Percentiles rank a stretch among this genome's conserved stretches.
These are phyloP conservation scores for Globodera ellingtonae DNA, from an alignment of 1,140 invertebrate species.

Conservation along the genomic window DNA sequence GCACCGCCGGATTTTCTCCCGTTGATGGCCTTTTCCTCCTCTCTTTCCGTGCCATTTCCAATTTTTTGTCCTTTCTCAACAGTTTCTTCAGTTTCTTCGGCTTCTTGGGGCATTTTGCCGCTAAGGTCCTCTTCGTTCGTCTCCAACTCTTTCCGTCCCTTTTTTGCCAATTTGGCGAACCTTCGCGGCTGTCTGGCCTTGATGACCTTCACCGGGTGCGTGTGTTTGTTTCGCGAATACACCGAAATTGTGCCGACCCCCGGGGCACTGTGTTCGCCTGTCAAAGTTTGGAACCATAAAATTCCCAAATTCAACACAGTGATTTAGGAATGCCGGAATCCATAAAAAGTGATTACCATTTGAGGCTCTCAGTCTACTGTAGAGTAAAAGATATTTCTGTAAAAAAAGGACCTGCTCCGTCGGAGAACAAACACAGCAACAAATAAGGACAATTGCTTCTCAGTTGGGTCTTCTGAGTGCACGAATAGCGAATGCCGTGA, in stretches of 20 bases:
- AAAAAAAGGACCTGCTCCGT: background rate
- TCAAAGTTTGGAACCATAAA: background rate
- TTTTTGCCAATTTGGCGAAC: background rate
- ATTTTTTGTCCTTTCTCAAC: background rate
- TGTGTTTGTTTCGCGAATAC: constrained; percentile 9
- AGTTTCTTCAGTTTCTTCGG: background rate
- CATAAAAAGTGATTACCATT: too few relatives aligned
- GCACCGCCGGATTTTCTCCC: too few relatives aligned
- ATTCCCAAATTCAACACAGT: background rate
- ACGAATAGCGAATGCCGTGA: constrained; percentile 25
- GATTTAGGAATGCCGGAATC: too few relatives aligned
- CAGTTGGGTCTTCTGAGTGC: constrained; percentile 16
- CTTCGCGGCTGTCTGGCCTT: constrained; percentile 7
- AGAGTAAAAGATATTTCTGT: too few relatives aligned
- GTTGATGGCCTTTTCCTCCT: background rate
- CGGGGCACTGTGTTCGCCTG: constrained; percentile 3
- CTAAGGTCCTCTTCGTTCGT: background rate
- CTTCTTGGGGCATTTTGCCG: too few relatives aligned
- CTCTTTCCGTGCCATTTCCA: background rate
- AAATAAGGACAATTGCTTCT: background rate
- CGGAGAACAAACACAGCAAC: constrained; percentile 4
- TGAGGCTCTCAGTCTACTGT: too few relatives aligned
- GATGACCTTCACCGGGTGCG: constrained; percentile 5
- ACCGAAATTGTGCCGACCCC: constrained; percentile 8
- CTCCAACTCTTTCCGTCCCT: background rate